These are phyloP conservation scores for Ascaphus truei DNA, from an alignment of 2,113 vertebrate species.

Conservation along the genomic window DNA sequence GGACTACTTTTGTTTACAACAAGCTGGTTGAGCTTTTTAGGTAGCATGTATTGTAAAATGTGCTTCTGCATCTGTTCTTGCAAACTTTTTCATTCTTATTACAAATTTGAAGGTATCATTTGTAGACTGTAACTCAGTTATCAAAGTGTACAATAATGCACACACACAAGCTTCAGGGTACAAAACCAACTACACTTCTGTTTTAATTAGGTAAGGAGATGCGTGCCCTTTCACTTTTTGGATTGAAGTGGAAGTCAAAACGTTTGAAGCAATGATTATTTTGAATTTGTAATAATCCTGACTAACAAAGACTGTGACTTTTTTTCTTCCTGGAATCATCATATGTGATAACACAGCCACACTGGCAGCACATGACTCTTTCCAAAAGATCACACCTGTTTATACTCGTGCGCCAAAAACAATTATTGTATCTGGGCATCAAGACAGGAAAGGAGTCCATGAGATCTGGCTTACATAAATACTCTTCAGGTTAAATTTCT, in stretches of 20 bases:
- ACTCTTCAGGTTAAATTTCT: background rate
- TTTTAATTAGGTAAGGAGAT: conserved; percentile 11
- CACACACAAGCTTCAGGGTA: too few species aligned
- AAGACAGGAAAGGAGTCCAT: conserved; percentile 16
- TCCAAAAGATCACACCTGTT: conserved; percentile 33
- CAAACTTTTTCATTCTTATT: too few species aligned
- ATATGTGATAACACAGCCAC: background rate
- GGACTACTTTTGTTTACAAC: too few species aligned
- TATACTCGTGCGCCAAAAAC: conserved; percentile 6
- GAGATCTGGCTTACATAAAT: conserved; percentile 10
- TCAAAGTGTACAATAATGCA: too few species aligned
- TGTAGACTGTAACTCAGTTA: too few species aligned
- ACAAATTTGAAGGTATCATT: too few species aligned
- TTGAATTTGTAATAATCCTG: background rate
- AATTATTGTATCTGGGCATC: conserved; percentile 18
- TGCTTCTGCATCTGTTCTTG: too few species aligned
- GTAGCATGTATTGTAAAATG: too few species aligned
- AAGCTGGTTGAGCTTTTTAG: too few species aligned
- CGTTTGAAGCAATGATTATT: background rate
- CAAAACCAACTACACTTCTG: too few species aligned
- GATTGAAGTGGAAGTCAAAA: background rate
- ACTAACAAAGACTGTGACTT: conserved; percentile 1
- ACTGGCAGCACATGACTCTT: background rate
- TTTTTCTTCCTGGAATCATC: conserved; percentile 3
- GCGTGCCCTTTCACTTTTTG: conserved; percentile 8